These are phyloP conservation scores for Staurois parvus DNA, from an alignment of 2,797 vertebrate species.

Conservation along the genomic window DNA sequence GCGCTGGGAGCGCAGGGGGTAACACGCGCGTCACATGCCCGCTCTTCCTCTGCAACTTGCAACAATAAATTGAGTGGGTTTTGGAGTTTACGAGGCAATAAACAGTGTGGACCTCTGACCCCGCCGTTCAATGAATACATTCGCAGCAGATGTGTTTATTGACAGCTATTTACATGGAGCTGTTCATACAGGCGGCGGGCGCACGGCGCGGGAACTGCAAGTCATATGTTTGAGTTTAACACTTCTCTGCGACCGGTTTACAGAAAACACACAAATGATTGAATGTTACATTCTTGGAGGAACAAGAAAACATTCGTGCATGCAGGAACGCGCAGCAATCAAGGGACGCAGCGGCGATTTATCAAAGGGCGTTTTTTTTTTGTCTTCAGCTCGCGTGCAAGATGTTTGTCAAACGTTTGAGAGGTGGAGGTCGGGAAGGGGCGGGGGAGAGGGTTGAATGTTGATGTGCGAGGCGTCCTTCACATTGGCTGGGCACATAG, in stretches of 20 bases:
- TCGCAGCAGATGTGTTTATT: conserved; percentile 85
- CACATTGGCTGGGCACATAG: background rate
- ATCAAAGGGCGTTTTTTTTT: conserved; percentile 21
- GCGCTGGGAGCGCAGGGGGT: conserved; percentile 46
- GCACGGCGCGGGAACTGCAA: conserved; percentile 25
- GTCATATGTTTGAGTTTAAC: conserved; percentile 59
- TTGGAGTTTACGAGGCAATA: conserved; percentile 86
- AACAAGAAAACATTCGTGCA: background rate
- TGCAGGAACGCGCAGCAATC: conserved; percentile 29
- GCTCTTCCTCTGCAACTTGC: conserved; percentile 79
- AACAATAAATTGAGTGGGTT: conserved; percentile 84
- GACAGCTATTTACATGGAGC: conserved; percentile 83
- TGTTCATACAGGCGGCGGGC: conserved; percentile 70
- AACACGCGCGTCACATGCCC: conserved; percentile 74
- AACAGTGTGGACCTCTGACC: conserved; percentile 83
- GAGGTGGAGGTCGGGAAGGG: background rate
- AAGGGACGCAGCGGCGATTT: conserved; percentile 19
- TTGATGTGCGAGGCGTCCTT: background rate
- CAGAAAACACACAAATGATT: conserved; percentile 39
- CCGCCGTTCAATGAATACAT: conserved; percentile 82
- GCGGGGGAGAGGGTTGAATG: too few relatives aligned
- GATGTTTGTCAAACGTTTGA: conserved; percentile 17
- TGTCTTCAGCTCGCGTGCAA: conserved; percentile 24
- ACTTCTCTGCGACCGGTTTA: conserved; percentile 37
- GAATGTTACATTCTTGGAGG: conserved; percentile 40